phyloP scores from a whole-genome alignment of 1,140 invertebrate species.

The Tetramorium simillimum region DNA sequence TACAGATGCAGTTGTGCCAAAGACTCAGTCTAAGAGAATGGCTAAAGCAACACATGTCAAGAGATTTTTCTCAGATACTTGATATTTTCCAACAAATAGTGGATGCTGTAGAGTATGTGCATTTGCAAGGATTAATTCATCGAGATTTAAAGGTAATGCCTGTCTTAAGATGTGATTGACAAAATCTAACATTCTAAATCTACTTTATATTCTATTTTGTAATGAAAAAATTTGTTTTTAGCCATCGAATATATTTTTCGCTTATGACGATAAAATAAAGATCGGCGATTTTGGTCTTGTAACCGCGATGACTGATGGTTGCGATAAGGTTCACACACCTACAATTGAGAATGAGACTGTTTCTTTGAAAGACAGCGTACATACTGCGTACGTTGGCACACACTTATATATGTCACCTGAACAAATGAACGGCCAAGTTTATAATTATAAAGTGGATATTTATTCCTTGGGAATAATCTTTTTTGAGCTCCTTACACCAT shows the following conservation, averaged over 20 bases:
- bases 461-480: constrained; percentile 98
- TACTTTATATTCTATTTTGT: constrained; percentile 39
- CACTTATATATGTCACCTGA: constrained; percentile 99
- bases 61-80: constrained; percentile 87
- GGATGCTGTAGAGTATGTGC: constrained; percentile 97
- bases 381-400: constrained; percentile 93
- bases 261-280: constrained; percentile 95
- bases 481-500: constrained; percentile 96
- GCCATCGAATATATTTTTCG: constrained; percentile 99
- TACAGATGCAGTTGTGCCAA: constrained; percentile 98
- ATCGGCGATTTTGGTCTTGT: constrained; percentile 99
- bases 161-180: neutral
- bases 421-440: constrained; percentile 91
- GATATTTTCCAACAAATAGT: constrained; percentile 97
- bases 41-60: constrained; percentile 87
- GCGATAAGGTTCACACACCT: constrained; percentile 82
- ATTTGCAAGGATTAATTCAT: constrained; percentile 96
- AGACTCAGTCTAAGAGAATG: constrained; percentile 96
- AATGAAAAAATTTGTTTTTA: constrained; percentile 78
- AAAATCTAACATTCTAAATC: neutral
- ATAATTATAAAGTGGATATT: constrained; percentile 98
- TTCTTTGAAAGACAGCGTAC: constrained; percentile 77
- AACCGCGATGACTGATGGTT: constrained; percentile 91
- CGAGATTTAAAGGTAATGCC: constrained; percentile 95
- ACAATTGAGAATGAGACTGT: constrained; percentile 68